phyloP scores from a whole-genome alignment of 2,888 invertebrate genomes.

The Acronicta leporina region DNA sequence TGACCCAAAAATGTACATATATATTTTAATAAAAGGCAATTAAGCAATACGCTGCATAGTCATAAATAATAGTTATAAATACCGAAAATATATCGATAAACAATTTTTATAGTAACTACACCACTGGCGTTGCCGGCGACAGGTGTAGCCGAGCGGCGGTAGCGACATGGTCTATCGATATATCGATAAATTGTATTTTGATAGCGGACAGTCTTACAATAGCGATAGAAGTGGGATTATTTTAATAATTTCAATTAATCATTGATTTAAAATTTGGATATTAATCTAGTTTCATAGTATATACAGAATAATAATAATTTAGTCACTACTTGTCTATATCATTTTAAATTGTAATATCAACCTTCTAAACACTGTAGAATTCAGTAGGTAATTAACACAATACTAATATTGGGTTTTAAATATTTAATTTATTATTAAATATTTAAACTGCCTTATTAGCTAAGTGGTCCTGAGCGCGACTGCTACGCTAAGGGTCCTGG shows the following conservation, averaged over 20 bases:
- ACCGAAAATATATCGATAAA: slow-evolving; percentile 61
- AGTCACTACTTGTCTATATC: no score
- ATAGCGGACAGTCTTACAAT: slow-evolving; percentile 64
- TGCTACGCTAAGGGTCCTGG: no score
- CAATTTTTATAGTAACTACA: slow-evolving; percentile 62
- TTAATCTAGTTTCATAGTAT: no score
- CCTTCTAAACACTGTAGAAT: not conserved
- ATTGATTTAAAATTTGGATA: no score
- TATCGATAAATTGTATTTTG: slow-evolving; percentile 80
- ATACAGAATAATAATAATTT: no score
- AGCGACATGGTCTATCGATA: slow-evolving; percentile 70
- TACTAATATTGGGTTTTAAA: no score
- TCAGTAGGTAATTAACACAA: no score
- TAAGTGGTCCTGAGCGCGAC: no score
- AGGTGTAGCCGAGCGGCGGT: slow-evolving; percentile 73
- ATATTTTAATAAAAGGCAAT: slow-evolving; percentile 33
- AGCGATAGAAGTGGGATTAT: slow-evolving; percentile 55
- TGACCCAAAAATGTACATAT: not conserved
- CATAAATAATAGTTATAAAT: slow-evolving; percentile 42
- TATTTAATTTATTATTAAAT: no score
- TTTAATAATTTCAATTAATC: slow-evolving; percentile 4
- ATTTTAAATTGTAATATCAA: not conserved
- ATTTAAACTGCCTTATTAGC: no score
- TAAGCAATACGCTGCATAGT: slow-evolving; percentile 11
- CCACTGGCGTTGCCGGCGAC: slow-evolving; percentile 70